Evolutionary conservation across 1,140 invertebrate species (phyloP), one percentile per base, ranked within the genome.

Genomic region (Drosophila bifasciata): DNA sequence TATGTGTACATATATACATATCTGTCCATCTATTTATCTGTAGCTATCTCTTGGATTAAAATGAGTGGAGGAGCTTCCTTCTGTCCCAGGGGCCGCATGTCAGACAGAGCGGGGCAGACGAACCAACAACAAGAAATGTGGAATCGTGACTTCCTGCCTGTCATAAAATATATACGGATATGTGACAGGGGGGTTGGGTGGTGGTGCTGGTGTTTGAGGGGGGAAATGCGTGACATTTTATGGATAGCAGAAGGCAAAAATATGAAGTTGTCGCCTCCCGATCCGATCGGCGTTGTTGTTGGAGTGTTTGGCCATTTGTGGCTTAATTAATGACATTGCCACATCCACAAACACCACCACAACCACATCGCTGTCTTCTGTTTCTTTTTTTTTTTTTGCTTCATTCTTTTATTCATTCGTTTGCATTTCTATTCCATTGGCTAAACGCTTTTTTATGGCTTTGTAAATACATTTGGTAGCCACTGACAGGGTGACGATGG

Each of bases 121-220:
- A 36, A 59, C 4, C 28, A 25, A 49, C 39, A 50, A 13, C 32
- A 43, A 52, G 52, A 62, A 61, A 50, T 69, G 56, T 83, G 68
- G 59, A 85, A 86, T 85, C 80, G 80, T 85, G 80, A 85, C 80
- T 85, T 86, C 80, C 80, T 85, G 81, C 68, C 59, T 63, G 56
- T 73, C 81, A 76, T 73, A 86, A 85, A 81, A 59, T 83, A 52
- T 56, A 48, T 71, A 63, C 25, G 39, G 44, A 39, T 19, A 17
- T 45, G 50, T n/a, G 49, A 46, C n/a, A 40, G 40, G 23, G 51
- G 25, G 32, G 3, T 3, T 28, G 28, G 28, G 25, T 23, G 21
- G 21, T 23, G 23, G 23, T 25, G 23, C 1, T 5, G 76, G 25
- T 5, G n/a, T 15, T 3, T 13, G 41, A 21, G n/a, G 43, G 52